phyloP scores from a whole-genome alignment of 2,888 invertebrate genomes.

The Limenitis arthemis region DNA sequence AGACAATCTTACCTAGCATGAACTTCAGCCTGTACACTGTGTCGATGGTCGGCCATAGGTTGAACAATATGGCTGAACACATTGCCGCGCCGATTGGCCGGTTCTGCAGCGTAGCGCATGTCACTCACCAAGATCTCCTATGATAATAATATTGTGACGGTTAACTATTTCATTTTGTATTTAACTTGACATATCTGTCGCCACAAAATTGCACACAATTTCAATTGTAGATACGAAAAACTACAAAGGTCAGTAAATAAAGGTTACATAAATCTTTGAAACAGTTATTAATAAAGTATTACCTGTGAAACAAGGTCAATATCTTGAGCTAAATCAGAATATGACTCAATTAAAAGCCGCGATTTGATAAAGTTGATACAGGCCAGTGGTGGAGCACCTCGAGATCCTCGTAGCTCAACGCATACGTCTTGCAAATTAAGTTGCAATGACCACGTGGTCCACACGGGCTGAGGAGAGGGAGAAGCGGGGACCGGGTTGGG shows the following conservation, averaged over 20 bases:
- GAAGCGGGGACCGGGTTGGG: slow-evolving; percentile 17
- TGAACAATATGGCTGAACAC: slow-evolving; percentile 92
- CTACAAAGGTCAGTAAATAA: no score
- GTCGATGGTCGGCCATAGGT: slow-evolving; percentile 75
- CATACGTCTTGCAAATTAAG: slow-evolving; percentile 91
- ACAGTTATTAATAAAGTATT: not conserved
- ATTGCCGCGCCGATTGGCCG: slow-evolving; percentile 82
- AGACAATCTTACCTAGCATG: slow-evolving; percentile 67
- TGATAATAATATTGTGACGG: not conserved
- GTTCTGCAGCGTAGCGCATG: slow-evolving; percentile 77
- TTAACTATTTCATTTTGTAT: not conserved
- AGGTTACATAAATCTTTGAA: no score
- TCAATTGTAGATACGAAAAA: no score
- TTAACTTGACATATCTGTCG: no score
- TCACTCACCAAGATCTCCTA: slow-evolving; percentile 85
- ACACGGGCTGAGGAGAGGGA: slow-evolving; percentile 45
- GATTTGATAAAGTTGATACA: slow-evolving; percentile 95
- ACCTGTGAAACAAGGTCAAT: slow-evolving; percentile 93
- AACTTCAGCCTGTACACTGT: slow-evolving; percentile 81
- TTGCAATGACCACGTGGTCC: slow-evolving; percentile 85
- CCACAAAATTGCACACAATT: not conserved
- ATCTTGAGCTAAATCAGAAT: slow-evolving; percentile 91
- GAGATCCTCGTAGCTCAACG: slow-evolving; percentile 76
- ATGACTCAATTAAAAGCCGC: slow-evolving; percentile 86
- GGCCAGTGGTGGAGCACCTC: slow-evolving; percentile 76